Evolutionary conservation across 2,797 vertebrate genomes (phyloP), one percentile per base, ranked within the genome.

Genomic region (Hephaestus fuliginosus): DNA sequence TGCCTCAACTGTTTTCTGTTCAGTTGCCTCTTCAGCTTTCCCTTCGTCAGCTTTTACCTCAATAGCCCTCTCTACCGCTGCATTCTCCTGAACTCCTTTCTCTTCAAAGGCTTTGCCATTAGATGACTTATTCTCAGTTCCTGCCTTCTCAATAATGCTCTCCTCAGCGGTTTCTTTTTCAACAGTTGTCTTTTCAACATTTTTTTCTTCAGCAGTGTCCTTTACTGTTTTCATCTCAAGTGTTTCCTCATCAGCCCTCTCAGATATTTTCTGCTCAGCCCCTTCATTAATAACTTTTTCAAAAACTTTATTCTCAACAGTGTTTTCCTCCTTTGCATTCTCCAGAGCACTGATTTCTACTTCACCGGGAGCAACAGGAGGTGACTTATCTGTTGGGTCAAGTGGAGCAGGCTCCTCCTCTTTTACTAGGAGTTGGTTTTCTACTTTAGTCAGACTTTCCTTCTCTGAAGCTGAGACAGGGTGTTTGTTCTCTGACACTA

Each of bases 21-120:
- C 15, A 66, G n/a, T 18, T 72, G n/a, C 28, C 8, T 80, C 79
- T 52, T 74, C 56, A 51, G 49, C 33, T 55, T 82, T 70, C 33
- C 51, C 57, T 67, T 76, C 11, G 1, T 83, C 84, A 61, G 74
- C 48, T 81, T 88, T 88, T 51, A 81, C 60, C 61, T 86, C 78
- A 66, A 15, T 28, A 57, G 14, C 9, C 46, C 6, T 46, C 22
- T 69, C 75, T 72, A 58, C 60, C 30, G 43, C 55, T 77, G 36
- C 70, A 63, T 77, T 75, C n/a, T 52, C 52, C 48, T 43, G 18
- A 72, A 55, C 66, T 55, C 20, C 60, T 44, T 67, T 76, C 48
- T 82, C 78, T 67, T 79, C 77, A 68, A 70, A 77, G 43, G 41
- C 52, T 62, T 86, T 69, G 43, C n/a, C 11, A 77, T 85, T 67